Conservation (phyloP, 2,797 vertebrate genomes). For the Margarornis squamiger region DNA sequence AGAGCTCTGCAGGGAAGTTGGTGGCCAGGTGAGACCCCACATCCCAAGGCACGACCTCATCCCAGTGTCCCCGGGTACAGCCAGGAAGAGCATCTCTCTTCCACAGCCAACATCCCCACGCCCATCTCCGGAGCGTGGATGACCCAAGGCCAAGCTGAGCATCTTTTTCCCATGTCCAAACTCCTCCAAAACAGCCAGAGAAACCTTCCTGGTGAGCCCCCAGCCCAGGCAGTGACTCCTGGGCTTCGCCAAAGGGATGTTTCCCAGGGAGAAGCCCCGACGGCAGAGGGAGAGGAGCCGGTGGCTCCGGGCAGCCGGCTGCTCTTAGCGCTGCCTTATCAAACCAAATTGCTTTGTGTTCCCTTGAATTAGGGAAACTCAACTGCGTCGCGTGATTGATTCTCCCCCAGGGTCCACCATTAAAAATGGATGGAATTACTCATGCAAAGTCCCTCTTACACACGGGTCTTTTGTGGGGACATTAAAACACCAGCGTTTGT, state of each 20-base stretch:
- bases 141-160: fast-evolving
- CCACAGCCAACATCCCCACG: neutral
- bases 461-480: neutral
- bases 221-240: fast-evolving
- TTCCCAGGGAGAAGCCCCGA: neutral
- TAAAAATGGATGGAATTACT: slow-evolving; percentile 52
- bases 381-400: neutral
- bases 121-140: fast-evolving
- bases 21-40: fast-evolving
- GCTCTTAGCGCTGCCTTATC: neutral
- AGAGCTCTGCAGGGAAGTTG: neutral
- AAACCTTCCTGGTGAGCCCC: neutral
- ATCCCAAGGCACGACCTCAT: fast-evolving
- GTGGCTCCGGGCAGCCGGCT: neutral
- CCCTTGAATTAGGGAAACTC: neutral
- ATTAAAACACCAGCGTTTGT: neutral
- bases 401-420: neutral
- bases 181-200: fast-evolving
- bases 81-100: neutral
- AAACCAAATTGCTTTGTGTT: neutral
- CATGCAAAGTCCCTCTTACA: neutral
- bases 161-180: fast-evolving
- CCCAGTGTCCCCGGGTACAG: neutral
- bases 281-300: fast-evolving
- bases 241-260: neutral